phyloP scores from a whole-genome alignment of 2,797 vertebrate genomes.

The Coilia nasus region DNA sequence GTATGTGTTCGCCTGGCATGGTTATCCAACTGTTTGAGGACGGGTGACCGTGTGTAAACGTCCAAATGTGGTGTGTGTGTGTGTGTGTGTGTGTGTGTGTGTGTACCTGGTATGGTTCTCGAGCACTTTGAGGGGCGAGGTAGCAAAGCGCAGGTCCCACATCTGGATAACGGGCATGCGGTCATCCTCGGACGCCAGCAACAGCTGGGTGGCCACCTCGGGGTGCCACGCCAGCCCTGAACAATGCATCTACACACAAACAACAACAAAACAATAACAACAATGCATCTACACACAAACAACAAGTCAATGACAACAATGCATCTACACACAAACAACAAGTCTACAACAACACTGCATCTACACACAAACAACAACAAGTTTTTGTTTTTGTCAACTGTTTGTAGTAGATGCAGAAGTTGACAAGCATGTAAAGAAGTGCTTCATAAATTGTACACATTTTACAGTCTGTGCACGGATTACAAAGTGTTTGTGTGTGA shows the following conservation, averaged over 20 bases:
- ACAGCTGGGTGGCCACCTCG: conserved; percentile 95
- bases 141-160: conserved; percentile 98
- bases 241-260: conserved; percentile 88
- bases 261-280: neutral
- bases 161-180: conserved; percentile 95
- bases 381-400: too few relatives aligned
- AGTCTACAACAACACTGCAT: neutral
- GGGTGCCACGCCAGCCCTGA: conserved; percentile 97
- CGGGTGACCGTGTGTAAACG: too few relatives aligned
- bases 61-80: neutral
- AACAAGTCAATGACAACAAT: neutral
- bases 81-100: neutral
- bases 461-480: too few relatives aligned
- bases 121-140: conserved; percentile 93
- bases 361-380: neutral
- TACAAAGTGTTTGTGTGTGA: too few relatives aligned
- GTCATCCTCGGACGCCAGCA: conserved; percentile 93
- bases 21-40: too few relatives aligned
- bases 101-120: conserved; percentile 92
- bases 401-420: too few relatives aligned
- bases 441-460: too few relatives aligned
- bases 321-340: neutral
- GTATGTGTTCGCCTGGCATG: too few relatives aligned
- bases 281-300: neutral
- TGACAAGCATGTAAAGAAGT: too few relatives aligned